Percentiles rank a stretch among this genome's conserved stretches.
phyloP scores from a whole-genome alignment of 2,888 invertebrate species.

The Eupsilia transversa region DNA sequence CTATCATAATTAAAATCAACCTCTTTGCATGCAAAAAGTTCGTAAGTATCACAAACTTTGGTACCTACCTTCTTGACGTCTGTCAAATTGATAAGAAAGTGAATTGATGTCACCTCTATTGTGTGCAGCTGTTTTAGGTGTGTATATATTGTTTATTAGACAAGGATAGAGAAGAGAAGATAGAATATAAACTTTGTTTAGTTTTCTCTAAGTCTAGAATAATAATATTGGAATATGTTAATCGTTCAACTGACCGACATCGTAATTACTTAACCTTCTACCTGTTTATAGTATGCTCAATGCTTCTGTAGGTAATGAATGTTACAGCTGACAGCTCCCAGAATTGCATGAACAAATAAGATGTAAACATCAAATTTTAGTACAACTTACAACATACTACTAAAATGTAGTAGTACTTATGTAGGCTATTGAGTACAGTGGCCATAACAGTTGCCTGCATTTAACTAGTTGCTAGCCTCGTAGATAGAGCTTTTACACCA shows the following conservation, averaged over 20 bases:
- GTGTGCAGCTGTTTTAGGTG: neutral
- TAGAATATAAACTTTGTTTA: neutral
- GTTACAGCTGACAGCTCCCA: no score
- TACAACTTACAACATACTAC: neutral
- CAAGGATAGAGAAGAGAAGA: neutral
- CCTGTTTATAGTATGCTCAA: neutral
- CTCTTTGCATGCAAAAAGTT: neutral
- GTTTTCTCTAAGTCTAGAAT: neutral
- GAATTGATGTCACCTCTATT: neutral
- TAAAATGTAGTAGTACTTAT: slow-evolving; percentile 3
- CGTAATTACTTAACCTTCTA: slow-evolving; percentile 3
- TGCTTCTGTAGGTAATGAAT: neutral
- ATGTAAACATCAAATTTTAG: slow-evolving; percentile 4
- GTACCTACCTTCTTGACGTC: neutral
- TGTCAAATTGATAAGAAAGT: slow-evolving; percentile 12
- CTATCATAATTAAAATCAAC: neutral
- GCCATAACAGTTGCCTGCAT: slow-evolving; percentile 41
- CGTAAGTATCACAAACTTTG: no score
- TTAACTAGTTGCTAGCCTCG: slow-evolving; percentile 7
- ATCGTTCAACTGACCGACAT: neutral
- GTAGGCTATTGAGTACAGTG: slow-evolving; percentile 30
- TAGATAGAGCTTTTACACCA: slow-evolving; percentile 6
- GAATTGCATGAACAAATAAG: slow-evolving; percentile 1
- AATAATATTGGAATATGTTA: neutral
- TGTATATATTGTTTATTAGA: neutral